Percentiles rank a stretch among this genome's conserved stretches.
Conservation (phyloP, 2,888 invertebrate species). For the Strigamia maritima region DNA sequence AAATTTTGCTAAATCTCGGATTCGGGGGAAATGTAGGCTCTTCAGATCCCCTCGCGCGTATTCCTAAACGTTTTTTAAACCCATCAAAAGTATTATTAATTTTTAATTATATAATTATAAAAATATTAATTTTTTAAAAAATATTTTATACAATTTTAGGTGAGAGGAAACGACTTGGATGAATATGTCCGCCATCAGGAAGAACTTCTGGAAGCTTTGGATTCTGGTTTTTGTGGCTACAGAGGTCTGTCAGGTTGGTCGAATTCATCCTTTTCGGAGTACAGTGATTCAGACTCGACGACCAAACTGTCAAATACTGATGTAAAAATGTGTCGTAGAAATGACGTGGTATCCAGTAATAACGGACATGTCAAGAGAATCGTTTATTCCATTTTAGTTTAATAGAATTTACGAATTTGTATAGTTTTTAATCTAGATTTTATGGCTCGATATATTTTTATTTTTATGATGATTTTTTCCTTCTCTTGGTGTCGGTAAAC, state of each 20-base stretch:
- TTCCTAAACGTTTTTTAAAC: constrained; percentile 76
- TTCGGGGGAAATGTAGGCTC: constrained; percentile 50
- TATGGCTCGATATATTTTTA: background rate
- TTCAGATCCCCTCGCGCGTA: constrained; percentile 56
- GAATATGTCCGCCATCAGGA: constrained; percentile 72
- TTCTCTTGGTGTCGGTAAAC: background rate
- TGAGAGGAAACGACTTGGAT: constrained; percentile 71
- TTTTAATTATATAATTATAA: background rate
- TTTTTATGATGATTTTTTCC: background rate
- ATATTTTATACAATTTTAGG: constrained; percentile 53
- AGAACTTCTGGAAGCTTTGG: constrained; percentile 67
- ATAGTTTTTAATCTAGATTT: background rate
- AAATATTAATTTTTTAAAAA: too few relatives aligned
- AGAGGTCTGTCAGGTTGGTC: constrained; percentile 68
- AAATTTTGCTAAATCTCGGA: constrained; percentile 68
- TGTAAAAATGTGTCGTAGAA: too few relatives aligned
- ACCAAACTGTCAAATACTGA: background rate
- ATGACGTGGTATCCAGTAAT: too few relatives aligned
- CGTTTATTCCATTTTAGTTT: background rate
- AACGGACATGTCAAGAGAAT: background rate
- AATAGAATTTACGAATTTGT: background rate
- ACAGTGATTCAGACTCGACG: background rate
- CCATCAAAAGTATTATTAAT: constrained; percentile 65
- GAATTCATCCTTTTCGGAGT: background rate
- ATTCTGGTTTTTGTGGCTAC: constrained; percentile 72